A percentile compares a stretch with the other conserved stretches of the same genome.
Evolutionary conservation across 2,888 invertebrate species (phyloP).

Genomic region (Dexiosoma caninum): DNA sequence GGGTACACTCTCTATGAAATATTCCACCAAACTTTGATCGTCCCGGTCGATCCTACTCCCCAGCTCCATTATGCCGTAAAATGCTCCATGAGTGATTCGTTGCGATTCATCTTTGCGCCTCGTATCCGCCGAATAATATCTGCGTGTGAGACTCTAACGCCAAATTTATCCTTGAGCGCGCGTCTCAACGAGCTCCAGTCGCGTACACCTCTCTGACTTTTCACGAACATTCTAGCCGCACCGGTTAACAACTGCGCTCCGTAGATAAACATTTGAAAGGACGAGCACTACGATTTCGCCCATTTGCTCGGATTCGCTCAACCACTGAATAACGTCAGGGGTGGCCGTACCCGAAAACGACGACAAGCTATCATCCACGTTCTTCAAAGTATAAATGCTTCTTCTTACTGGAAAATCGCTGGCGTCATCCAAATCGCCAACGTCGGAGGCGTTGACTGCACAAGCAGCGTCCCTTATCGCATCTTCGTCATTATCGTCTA

Average conservation of each 20-base stretch:
- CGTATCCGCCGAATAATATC: not conserved
- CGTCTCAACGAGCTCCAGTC: conserved; percentile 34
- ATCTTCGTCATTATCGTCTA: too few relatives aligned
- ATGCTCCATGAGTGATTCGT: conserved; percentile 52
- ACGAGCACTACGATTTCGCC: not conserved
- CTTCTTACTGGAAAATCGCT: not conserved
- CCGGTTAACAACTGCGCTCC: conserved; percentile 31
- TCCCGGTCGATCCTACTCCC: conserved; percentile 25
- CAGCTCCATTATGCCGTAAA: conserved; percentile 48
- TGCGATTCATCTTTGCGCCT: conserved; percentile 3
- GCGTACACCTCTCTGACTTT: conserved; percentile 17
- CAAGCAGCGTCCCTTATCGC: too few relatives aligned
- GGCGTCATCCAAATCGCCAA: too few relatives aligned
- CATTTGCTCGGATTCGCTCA: not conserved
- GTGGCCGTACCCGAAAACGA: not conserved
- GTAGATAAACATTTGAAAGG: conserved; percentile 10
- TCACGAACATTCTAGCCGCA: conserved; percentile 27
- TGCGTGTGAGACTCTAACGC: too few relatives aligned
- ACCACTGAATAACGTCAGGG: not conserved
- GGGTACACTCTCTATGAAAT: not conserved
- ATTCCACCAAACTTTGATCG: conserved; percentile 17
- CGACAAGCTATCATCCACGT: conserved; percentile 14
- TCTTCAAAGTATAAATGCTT: conserved; percentile 7
- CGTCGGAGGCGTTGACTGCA: too few relatives aligned
- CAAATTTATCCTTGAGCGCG: conserved; percentile 23